Conservation (phyloP, 2,797 vertebrate genomes). For the Pogoniulus pusillus region DNA sequence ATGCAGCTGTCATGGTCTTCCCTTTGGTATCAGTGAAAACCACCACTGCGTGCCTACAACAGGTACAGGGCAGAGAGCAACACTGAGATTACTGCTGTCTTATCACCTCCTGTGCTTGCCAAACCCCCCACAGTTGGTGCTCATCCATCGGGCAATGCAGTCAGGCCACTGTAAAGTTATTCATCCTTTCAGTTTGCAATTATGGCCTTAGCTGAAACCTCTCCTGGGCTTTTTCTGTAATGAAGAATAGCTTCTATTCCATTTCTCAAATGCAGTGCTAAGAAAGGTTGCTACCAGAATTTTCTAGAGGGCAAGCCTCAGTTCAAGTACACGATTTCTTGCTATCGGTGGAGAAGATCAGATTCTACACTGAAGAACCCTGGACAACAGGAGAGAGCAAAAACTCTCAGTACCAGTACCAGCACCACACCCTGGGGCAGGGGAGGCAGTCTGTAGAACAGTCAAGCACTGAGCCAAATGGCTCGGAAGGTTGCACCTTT, state of each 20-base stretch:
- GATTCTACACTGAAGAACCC: not conserved
- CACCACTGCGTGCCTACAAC: not conserved
- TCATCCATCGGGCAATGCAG: not conserved
- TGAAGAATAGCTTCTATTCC: not conserved
- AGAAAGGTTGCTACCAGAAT: not conserved
- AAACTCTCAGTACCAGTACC: not conserved
- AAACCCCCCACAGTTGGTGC: not conserved
- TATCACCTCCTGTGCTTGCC: not conserved
- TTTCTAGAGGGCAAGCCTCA: not conserved
- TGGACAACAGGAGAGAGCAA: not conserved
- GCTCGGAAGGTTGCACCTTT: not conserved
- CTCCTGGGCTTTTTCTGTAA: not conserved
- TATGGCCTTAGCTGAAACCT: not conserved
- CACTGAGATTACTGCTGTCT: not conserved
- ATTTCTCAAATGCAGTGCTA: not conserved
- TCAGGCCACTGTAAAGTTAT: not conserved
- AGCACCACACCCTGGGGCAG: not conserved
- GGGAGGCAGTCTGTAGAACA: not conserved
- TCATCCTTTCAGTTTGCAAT: not conserved
- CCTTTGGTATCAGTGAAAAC: not conserved
- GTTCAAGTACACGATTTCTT: not conserved
- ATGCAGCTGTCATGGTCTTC: not conserved
- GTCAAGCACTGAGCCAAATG: not conserved
- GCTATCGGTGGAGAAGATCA: not conserved
- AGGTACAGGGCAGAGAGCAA: not conserved